phyloP scores from a whole-genome alignment of 1,140 invertebrate species.

The Drosophila ambigua region DNA sequence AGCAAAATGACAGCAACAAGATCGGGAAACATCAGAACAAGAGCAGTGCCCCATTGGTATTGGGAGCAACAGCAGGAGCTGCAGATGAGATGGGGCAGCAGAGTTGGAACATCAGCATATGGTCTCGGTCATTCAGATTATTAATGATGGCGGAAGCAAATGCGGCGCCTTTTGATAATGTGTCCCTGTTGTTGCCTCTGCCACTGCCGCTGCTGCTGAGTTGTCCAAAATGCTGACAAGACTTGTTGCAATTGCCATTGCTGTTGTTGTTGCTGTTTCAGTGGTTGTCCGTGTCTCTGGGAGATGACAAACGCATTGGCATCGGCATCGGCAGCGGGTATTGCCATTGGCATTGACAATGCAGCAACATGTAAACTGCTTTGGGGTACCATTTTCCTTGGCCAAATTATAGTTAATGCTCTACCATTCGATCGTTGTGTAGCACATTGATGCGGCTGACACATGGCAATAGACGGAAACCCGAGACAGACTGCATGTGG shows the following conservation, averaged over 20 bases:
- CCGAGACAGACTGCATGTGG: conserved; percentile 20
- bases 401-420: conserved; percentile 35
- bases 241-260: conserved; percentile 32
- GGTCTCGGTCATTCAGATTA: conserved; percentile 59
- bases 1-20: conserved; percentile 78
- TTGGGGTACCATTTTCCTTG: too few species aligned
- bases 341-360: conserved; percentile 18
- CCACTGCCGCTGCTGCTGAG: conserved; percentile 21
- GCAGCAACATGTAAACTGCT: conserved; percentile 13
- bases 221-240: conserved; percentile 47
- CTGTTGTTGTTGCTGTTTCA: conserved; percentile 35
- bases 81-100: neutral
- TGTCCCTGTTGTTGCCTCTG: conserved; percentile 38
- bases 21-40: conserved; percentile 71
- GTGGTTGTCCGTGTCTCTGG: conserved; percentile 47
- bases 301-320: conserved; percentile 71
- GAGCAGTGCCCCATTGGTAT: conserved; percentile 48
- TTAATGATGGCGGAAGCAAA: conserved; percentile 77
- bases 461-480: conserved; percentile 45
- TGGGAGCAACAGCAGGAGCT: conserved; percentile 9
- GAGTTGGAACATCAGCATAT: conserved; percentile 55
- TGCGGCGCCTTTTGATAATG: conserved; percentile 66
- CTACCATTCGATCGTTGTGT: too few species aligned
- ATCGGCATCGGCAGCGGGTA: conserved; percentile 45
- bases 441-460: conserved; percentile 8